phyloP scores from a whole-genome alignment of 2,888 invertebrate species.

The Pocota personata region DNA sequence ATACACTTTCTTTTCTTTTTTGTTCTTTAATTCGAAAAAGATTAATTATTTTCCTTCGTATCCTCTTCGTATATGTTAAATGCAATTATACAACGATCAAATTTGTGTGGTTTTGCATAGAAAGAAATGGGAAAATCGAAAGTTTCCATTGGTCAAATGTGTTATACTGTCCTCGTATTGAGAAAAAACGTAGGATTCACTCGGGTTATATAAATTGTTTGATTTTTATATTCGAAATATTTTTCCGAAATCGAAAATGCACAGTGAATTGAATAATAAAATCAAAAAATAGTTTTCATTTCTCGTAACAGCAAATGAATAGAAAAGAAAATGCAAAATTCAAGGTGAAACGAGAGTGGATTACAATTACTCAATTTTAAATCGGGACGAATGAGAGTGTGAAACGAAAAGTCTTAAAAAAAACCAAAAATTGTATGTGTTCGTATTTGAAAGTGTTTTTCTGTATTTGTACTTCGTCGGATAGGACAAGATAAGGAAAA shows the following conservation, averaged over 20 bases:
- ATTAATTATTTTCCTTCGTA: conserved; percentile 12
- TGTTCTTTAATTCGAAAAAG: conserved; percentile 6
- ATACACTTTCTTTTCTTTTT: conserved; percentile 51
- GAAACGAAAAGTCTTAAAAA: conserved; percentile 41
- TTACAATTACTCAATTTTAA: conserved; percentile 68
- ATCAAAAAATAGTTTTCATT: conserved; percentile 12
- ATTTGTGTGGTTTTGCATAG: conserved; percentile 39
- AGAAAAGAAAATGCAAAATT: conserved; percentile 56
- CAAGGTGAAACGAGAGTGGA: conserved; percentile 73
- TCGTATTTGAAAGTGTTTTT: conserved; percentile 56
- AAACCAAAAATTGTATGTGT: conserved; percentile 46
- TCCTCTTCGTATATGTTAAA: conserved; percentile 44
- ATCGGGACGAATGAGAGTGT: conserved; percentile 70
- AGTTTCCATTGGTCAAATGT: conserved; percentile 59
- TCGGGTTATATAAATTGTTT: conserved; percentile 63
- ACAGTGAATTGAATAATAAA: conserved; percentile 51
- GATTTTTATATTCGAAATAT: conserved; percentile 31
- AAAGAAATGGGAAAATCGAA: conserved; percentile 55
- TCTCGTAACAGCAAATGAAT: conserved; percentile 16
- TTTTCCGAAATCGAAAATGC: conserved; percentile 38
- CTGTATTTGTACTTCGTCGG: conserved; percentile 64
- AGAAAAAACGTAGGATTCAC: conserved; percentile 37
- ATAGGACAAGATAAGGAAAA: conserved; percentile 65
- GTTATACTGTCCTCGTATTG: conserved; percentile 55
- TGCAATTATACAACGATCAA: conserved; percentile 64